Evolutionary conservation across 2,113 vertebrate species (phyloP), one percentile per base, ranked within the genome.

Genomic region (Sebastes schlegelii): DNA sequence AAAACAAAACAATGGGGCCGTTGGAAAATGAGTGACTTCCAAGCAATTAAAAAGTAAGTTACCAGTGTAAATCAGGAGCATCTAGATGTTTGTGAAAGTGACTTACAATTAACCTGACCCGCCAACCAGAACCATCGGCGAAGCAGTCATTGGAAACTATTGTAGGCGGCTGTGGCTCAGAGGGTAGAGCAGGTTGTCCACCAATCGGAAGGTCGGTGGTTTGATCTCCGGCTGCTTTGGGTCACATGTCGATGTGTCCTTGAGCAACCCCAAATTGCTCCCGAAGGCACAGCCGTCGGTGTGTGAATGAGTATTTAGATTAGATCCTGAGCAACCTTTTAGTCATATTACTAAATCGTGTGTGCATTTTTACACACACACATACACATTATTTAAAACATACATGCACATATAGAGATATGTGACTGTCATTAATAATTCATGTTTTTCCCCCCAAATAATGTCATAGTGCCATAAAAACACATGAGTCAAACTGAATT

Each of bases 401-500:
- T 4, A 46, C 14, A 34, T 58, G 5, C 45, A 66, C 12, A 23
- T 16, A 43, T 26, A 61, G 19, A 48, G 21, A 54, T 11, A 12
- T 26, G 34, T 43, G 10, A 58, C 45, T 45, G n/a, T 9, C 17
- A 66, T 60, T 54, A 51, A 57, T 34, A 65, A 65, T 66, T 8
- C 5, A 46, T 51, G 21, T 52, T 21, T 34, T 10, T 12, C 14
- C 10, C 2, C 21, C 12, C 5, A 23, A 19, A 78, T 49, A 17
- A 74, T 45, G 17, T 21, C 46, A 69, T 17, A 54, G 43, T 34
- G 45, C n/a, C 46, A 76, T 46, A 14, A 66, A 71, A 73, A 79
- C 19, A 71, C 72, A 58, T 4, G 11, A 48, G n/a, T 14, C 1
- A 46, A 16, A 57, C 7, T 66, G 11, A 64, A 72, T 52, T 12